A percentile compares a stretch with the other conserved stretches of the same genome.
Conservation (phyloP, 2,888 invertebrate species). For the Sialis lutaria region DNA sequence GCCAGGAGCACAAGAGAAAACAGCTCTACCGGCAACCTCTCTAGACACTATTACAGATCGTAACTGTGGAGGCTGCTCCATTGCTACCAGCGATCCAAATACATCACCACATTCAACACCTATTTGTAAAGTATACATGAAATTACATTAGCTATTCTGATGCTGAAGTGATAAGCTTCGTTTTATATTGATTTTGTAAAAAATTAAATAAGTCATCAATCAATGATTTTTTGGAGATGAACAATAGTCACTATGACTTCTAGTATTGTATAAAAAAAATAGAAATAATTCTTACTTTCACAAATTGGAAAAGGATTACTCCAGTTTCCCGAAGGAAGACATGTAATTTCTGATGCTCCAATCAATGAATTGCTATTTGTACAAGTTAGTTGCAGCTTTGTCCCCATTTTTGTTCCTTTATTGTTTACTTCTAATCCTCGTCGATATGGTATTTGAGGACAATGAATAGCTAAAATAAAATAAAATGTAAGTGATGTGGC, state of each 20-base stretch:
- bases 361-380: conserved; percentile 66
- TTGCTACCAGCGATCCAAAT: conserved; percentile 22
- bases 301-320: conserved; percentile 66
- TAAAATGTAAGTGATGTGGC: not conserved
- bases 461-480: conserved; percentile 45
- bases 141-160: not conserved
- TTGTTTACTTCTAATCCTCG: conserved; percentile 56
- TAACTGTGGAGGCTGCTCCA: conserved; percentile 36
- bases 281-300: conserved; percentile 42
- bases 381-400: conserved; percentile 56
- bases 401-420: conserved; percentile 54
- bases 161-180: no score
- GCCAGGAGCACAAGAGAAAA: conserved; percentile 63
- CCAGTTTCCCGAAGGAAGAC: conserved; percentile 78
- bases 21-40: conserved; percentile 63
- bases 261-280: not conserved
- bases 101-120: conserved; percentile 71
- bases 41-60: conserved; percentile 57
- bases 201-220: not conserved
- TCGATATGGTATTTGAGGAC: conserved; percentile 53
- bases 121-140: conserved; percentile 16
- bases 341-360: conserved; percentile 53
- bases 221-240: not conserved
- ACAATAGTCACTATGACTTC: not conserved
- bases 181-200: not conserved